phyloP scores from a whole-genome alignment of 2,888 invertebrate genomes.

The Callinectes sapidus region DNA sequence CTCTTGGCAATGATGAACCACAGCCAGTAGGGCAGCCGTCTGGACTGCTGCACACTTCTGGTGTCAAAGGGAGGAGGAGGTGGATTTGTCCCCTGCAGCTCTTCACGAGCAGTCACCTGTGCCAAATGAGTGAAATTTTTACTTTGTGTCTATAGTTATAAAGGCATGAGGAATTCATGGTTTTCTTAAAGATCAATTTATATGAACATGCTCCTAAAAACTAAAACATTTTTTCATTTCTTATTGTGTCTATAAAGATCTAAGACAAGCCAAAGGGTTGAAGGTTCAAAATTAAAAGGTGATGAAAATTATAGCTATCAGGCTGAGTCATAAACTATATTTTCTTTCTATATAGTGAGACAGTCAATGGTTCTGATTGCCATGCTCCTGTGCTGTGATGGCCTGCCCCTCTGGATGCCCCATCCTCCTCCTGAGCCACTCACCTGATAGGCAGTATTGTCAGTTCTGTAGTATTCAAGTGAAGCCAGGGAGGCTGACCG shows the following conservation, averaged over 20 bases:
- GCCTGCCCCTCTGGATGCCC: not conserved
- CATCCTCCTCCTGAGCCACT: not conserved
- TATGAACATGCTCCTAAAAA: not conserved
- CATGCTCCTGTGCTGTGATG: not conserved
- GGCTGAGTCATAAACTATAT: not conserved
- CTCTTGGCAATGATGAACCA: constrained; percentile 75
- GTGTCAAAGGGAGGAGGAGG: not conserved
- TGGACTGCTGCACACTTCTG: constrained; percentile 74
- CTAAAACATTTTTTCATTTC: not conserved
- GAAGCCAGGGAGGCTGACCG: constrained; percentile 54
- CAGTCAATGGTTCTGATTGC: not conserved
- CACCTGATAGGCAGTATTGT: constrained; percentile 46
- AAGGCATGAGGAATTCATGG: not conserved
- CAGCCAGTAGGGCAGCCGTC: constrained; percentile 75
- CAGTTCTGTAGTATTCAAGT: constrained; percentile 52
- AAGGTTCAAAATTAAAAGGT: not conserved
- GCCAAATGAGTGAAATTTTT: not conserved
- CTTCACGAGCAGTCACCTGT: constrained; percentile 56
- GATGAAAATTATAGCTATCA: not conserved
- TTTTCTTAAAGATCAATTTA: not conserved
- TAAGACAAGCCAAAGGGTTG: too few relatives aligned
- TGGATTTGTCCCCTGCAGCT: constrained; percentile 29
- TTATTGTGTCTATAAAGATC: not conserved
- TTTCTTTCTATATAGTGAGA: not conserved
- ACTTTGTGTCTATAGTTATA: not conserved